Base-by-base conservation (phyloP, 2,113 vertebrate genomes). In the Urocolius indicus region DNA sequence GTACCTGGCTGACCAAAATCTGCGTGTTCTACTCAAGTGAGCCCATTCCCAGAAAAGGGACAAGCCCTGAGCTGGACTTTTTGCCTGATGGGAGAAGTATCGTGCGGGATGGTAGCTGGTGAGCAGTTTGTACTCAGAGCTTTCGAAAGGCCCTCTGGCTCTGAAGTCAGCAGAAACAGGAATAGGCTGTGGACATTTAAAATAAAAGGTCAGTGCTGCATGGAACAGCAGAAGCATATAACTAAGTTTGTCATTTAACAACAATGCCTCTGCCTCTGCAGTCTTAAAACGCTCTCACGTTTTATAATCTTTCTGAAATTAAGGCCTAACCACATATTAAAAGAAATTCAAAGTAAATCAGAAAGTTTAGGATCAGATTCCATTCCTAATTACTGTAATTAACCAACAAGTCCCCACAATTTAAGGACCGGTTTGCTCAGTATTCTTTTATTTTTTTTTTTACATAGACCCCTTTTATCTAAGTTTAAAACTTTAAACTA, bases 311-410 rank as follows among this genome's bases (percentile, higher is more conserved):
- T 93, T 90, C 90, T 76, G 76, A 94, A 96, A 93, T 94, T 87
- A 93, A 92, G 83, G 83, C 80, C 65, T 93, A 94, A 84, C 74
- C 84, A 94, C 85, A 62, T 80, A 93, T 89, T 90, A 90, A 95
- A 96, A 92, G 52, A 82, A 92, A 87, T 38, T 74, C 94, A 93
- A 94, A 96, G 90, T 86, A 96, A 95, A 96, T 96, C 95, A 93
- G 80, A 93, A 95, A 52, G 18, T 97, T 96, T 95, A 92, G 93
- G 69, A 96, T 97, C 83, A 89, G 90, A 96, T 97, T 96, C 96
- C 95, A 89, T 93, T 95, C 92, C 94, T 96, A 96, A 95, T 96
- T 96, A 92, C 94, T 93, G 72, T 96, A 96, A 96, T 96, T 95
- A 96, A 92, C 30, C 0, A 96, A 96, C 93, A 96, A 94, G 95